Percentiles rank a stretch among this genome's conserved stretches.
phyloP scores from a whole-genome alignment of 2,797 vertebrate genomes.

The Pseudotriccus pelzelni region DNA sequence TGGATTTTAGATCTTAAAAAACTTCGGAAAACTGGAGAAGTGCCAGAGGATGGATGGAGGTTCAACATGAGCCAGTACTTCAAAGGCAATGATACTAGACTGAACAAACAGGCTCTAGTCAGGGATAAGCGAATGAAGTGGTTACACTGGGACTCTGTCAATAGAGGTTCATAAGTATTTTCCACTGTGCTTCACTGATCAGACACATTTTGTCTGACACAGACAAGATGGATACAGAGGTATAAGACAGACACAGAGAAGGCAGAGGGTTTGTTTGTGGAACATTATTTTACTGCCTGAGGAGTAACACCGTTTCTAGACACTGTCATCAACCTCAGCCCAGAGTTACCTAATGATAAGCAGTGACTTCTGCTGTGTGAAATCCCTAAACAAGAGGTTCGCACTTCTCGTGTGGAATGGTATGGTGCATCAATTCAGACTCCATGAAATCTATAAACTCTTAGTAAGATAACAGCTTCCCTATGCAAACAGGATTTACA shows the following conservation, averaged over 20 bases:
- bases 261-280: neutral
- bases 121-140: neutral
- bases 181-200: neutral
- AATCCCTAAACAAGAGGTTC: accelerated
- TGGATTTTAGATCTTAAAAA: neutral
- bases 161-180: neutral
- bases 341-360: neutral
- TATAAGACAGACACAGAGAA: neutral
- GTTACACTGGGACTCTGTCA: neutral
- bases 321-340: neutral
- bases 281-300: neutral
- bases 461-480: neutral
- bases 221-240: neutral
- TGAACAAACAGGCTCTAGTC: neutral
- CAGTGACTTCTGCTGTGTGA: neutral
- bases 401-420: neutral
- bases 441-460: neutral
- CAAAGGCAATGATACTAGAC: neutral
- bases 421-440: neutral
- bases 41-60: neutral
- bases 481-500: neutral
- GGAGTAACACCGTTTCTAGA: neutral
- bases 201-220: neutral
- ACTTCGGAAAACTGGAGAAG: neutral
- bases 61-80: neutral